Evolutionary conservation across 2,113 vertebrate species (phyloP), one percentile per base, ranked within the genome.

Genomic region (Podarcis muralis): DNA sequence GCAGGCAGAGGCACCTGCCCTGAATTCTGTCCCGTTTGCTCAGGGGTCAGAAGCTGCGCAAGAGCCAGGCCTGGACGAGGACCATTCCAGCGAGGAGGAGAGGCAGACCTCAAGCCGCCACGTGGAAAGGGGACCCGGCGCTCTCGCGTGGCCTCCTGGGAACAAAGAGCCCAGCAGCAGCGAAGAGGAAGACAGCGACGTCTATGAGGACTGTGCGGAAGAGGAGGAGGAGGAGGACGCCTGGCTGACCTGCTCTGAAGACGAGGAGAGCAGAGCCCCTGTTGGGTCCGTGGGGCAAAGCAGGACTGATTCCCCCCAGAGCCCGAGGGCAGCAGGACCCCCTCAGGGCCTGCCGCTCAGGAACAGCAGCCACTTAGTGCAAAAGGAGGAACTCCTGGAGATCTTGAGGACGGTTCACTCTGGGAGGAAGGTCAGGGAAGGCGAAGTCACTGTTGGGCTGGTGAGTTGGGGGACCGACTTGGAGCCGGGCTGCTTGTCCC

Each of bases 211-310:
- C 93, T 98, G 97, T 84, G 93, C 93, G 74, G 97, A 97, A 81
- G 98, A 98, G 15, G 97, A 97, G 81, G 93, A 93, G 72, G 97
- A 97, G 81, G 98, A 62, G 18, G 15, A 98, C 22, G 80, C 89
- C 25, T 99, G 98, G 98, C 96, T 98, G 85, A 99, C 98, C 0
- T 99, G 98, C 94, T 98, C 98, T 9, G 99, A 99, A 93, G 98
- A 97, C 37, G 97, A 96, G 62, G 72, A 35, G 27, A 48, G 84
- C 1, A 6, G 43, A 71, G 80, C 86, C 25, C 80, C 74, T 0
- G n/a, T 89, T 80, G 93, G 91, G 53, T n/a, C 57, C 66, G 13
- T 88, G 16, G n/a, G 91, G 32, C 83, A 83, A 79, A 59, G 13
- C 35, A 93, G 93, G 30, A 89, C 77, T 62, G 77, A 5, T 78